Conservation (phyloP, 2,888 invertebrate species). For the Pteria penguin region DNA sequence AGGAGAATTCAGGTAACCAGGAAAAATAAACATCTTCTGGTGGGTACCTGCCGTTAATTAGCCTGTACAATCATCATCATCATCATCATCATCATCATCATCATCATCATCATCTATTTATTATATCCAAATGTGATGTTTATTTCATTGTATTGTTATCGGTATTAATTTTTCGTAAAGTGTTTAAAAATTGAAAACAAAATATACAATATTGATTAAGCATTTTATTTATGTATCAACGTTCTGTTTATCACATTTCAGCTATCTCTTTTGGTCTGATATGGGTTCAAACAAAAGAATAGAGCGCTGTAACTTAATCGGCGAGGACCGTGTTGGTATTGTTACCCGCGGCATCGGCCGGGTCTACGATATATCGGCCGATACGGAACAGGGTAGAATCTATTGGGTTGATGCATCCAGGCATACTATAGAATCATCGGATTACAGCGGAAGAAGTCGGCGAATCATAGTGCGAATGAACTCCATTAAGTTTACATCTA, state of each 20-base stretch:
- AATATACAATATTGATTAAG: too few relatives aligned
- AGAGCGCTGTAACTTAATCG: slow-evolving; percentile 41
- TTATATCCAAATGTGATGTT: too few relatives aligned
- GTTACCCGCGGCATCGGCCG: background rate
- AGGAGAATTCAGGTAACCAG: too few relatives aligned
- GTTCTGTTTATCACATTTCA: slow-evolving; percentile 33
- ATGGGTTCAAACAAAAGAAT: slow-evolving; percentile 25
- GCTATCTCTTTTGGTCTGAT: slow-evolving; percentile 54
- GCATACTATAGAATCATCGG: slow-evolving; percentile 20
- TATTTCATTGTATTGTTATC: too few relatives aligned
- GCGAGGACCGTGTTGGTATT: slow-evolving; percentile 24
- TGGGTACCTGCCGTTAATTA: too few relatives aligned
- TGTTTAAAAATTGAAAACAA: too few relatives aligned
- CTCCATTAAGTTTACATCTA: slow-evolving; percentile 21
- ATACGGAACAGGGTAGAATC: slow-evolving; percentile 29
- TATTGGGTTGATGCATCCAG: slow-evolving; percentile 45
- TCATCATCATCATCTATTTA: background rate
- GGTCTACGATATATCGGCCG: slow-evolving; percentile 37
- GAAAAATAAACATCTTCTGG: too few relatives aligned
- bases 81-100: background rate
- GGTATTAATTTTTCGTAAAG: too few relatives aligned
- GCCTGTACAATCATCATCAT: too few relatives aligned
- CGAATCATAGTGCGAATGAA: slow-evolving; percentile 16
- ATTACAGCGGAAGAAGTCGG: slow-evolving; percentile 12
- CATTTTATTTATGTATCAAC: too few relatives aligned